Conservation (phyloP, 2,797 vertebrate genomes). For the Micropoecilia bifurca region DNA sequence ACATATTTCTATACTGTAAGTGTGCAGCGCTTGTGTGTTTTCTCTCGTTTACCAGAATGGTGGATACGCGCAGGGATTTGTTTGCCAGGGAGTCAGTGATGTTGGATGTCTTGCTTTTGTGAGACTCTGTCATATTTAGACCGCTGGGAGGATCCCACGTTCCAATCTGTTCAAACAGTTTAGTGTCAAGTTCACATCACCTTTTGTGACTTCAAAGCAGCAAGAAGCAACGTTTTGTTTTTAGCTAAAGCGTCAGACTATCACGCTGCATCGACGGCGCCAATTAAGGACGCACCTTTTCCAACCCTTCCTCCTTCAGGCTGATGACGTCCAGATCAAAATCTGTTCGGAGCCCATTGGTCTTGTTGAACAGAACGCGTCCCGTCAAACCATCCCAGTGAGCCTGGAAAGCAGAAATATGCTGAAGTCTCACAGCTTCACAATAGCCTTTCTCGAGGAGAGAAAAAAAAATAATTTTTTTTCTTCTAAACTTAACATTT, state of each 20-base stretch:
- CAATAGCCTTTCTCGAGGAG: slow-evolving; percentile 40
- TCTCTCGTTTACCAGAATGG: slow-evolving; percentile 90
- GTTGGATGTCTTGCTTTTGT: slow-evolving; percentile 93
- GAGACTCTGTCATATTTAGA: slow-evolving; percentile 95
- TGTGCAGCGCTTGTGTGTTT: slow-evolving; percentile 19
- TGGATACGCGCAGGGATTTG: slow-evolving; percentile 94
- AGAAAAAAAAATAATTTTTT: not conserved
- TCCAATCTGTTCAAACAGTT: slow-evolving; percentile 88
- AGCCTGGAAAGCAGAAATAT: slow-evolving; percentile 80
- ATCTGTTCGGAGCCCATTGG: slow-evolving; percentile 94
- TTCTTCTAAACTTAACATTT: slow-evolving; percentile 39
- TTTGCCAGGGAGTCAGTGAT: slow-evolving; percentile 96
- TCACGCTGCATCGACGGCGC: slow-evolving; percentile 1
- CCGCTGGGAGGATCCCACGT: slow-evolving; percentile 96
- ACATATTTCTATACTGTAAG: slow-evolving; percentile 3
- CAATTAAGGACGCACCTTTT: slow-evolving; percentile 86
- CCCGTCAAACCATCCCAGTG: slow-evolving; percentile 98
- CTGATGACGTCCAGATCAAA: slow-evolving; percentile 98
- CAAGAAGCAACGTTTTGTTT: not conserved
- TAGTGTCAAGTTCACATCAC: slow-evolving; percentile 38
- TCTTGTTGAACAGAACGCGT: slow-evolving; percentile 96
- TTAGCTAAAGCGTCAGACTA: slow-evolving; percentile 2
- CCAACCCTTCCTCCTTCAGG: slow-evolving; percentile 96
- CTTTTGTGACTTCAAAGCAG: slow-evolving; percentile 29
- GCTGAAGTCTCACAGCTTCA: slow-evolving; percentile 26